These are phyloP conservation scores for Medauroidea extradentata DNA, from an alignment of 1,140 invertebrate genomes.

Conservation along the genomic window DNA sequence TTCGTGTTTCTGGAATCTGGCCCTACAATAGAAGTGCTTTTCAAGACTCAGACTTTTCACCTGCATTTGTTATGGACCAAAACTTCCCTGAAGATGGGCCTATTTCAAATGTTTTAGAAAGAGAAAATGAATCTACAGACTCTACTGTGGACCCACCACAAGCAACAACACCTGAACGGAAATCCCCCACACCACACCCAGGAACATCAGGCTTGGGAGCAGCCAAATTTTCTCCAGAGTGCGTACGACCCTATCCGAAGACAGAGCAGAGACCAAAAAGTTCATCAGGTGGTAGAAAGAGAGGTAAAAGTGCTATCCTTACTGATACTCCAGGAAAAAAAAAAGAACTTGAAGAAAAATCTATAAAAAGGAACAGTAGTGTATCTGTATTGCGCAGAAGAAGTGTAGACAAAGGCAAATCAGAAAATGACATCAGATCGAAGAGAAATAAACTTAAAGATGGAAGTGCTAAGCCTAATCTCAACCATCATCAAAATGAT, in stretches of 20 bases:
- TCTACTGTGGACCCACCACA: background rate
- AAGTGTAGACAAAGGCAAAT: background rate
- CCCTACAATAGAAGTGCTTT: constrained; percentile 37
- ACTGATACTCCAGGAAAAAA: background rate
- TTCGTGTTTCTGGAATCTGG: constrained; percentile 36
- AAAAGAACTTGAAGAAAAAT: background rate
- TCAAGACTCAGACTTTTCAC: constrained; percentile 11
- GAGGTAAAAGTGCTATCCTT: background rate
- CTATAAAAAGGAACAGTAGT: background rate
- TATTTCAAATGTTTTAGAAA: background rate
- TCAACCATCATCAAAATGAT: background rate
- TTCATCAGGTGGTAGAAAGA: background rate
- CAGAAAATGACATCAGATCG: background rate
- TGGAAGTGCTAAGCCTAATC: background rate
- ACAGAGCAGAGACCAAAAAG: background rate
- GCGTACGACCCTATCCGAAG: background rate
- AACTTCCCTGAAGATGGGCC: background rate
- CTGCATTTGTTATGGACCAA: background rate
- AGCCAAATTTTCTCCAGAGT: background rate
- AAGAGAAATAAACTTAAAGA: background rate
- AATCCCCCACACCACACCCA: background rate
- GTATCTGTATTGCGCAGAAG: background rate
- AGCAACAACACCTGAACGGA: too few relatives aligned
- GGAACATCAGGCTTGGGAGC: background rate
- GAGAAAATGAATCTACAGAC: background rate